Base-by-base conservation (phyloP, 2,888 invertebrate genomes). In the Autographa pulchrina region DNA sequence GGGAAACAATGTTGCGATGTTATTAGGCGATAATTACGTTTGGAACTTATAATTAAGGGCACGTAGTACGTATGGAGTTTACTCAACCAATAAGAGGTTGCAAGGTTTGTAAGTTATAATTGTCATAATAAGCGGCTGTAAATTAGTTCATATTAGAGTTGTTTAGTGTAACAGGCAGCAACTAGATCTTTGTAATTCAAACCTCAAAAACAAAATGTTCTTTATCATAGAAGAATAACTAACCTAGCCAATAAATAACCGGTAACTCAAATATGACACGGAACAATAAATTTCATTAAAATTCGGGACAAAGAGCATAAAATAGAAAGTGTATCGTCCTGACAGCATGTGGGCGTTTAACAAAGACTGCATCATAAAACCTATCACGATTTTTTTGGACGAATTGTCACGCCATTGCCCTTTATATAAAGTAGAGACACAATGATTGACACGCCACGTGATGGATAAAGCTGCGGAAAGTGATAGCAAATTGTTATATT, bases 341-440 rank as follows among this genome's bases (percentile, higher is more conserved):
- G 76, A 78, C 74, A 65, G 38, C 54, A 54, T 56, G 80, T 82
- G 70, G 85, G 80, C 72, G 66, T 63, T 11, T 5, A 41, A 74
- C 72, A 75, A 62, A 82, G 68, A 64, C 74, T 72, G 74, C 80
- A 85, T 82, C 72, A 74, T 62, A 69, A 64, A 68, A 56, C 68
- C 71, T 77, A 75, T 83, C 85, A 82, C 83, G 82, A 82, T 74
- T 85, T 84, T n/a, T 82, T 70, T 68, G 68, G 79, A 66, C 59
- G 62, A 66, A 76, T 73, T 69, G 80, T 84, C 83, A 78, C 77
- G 77, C 82, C 82, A 81, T 74, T 73, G 82, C 78, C 82, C 78
- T 78, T 78, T 68, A 74, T 78, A 43, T 71, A 56, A 70, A 60
- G 65, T 62, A 60, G 35, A 65, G 62, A 79, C 76, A 82, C 38